Evolutionary conservation across 2,888 invertebrate species (phyloP).

Genomic region (Reticulitermes lucifugus): DNA sequence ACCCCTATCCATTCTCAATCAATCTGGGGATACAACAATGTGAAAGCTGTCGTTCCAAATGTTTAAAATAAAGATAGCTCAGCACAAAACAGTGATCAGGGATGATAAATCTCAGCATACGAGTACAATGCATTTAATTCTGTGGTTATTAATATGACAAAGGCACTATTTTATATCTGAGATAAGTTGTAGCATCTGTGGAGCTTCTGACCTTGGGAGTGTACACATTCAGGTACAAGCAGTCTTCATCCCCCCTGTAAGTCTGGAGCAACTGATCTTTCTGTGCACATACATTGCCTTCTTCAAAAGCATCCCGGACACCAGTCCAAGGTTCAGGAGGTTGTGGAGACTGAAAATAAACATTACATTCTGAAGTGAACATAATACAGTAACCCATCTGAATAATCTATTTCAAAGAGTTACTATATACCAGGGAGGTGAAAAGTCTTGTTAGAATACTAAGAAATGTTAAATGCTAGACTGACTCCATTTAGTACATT

Average conservation of each 20-base stretch:
- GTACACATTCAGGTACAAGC: constrained; percentile 65
- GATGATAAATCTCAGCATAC: no score
- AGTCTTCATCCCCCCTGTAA: constrained; percentile 61
- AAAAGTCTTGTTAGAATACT: no score
- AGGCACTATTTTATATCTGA: background rate
- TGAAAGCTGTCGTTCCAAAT: no score
- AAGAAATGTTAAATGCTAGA: no score
- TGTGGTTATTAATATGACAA: background rate
- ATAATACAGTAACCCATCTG: background rate
- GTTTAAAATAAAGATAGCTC: no score
- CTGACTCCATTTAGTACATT: no score
- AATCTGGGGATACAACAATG: no score
- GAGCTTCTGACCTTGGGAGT: constrained; percentile 61
- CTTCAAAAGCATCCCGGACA: constrained; percentile 66
- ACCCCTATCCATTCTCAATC: no score
- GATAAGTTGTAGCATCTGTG: background rate
- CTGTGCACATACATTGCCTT: constrained; percentile 66
- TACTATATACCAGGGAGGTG: no score
- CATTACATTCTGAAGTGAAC: background rate
- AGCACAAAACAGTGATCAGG: no score
- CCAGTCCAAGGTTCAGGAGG: constrained; percentile 63
- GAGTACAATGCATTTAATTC: no score
- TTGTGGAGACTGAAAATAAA: constrained; percentile 60
- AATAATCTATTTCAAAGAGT: no score
- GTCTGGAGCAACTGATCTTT: constrained; percentile 55